Percentiles rank a stretch among this genome's conserved stretches.
Conservation (phyloP, 2,113 vertebrate species). For the Uropsilus gracilis region DNA sequence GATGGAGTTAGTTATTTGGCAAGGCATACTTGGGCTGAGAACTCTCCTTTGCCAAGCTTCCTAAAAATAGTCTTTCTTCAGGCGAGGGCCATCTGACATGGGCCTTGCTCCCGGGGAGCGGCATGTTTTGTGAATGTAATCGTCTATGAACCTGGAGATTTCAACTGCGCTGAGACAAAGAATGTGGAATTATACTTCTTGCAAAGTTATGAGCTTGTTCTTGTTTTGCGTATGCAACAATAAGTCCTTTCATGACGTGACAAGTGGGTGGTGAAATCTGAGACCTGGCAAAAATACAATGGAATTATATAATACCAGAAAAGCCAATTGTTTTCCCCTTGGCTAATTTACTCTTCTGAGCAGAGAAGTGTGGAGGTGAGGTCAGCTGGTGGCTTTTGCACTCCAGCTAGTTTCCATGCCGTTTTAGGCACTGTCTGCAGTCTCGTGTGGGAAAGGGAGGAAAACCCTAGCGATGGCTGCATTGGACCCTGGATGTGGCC, state of each 20-base stretch:
- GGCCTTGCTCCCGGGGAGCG: neutral
- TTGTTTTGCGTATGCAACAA: slow-evolving; percentile 62
- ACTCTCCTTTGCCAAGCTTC: slow-evolving; percentile 63
- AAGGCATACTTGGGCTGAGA: slow-evolving; percentile 38
- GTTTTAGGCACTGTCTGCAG: slow-evolving; percentile 14
- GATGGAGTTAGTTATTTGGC: slow-evolving; percentile 61
- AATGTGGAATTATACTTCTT: slow-evolving; percentile 58
- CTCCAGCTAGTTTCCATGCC: slow-evolving; percentile 37
- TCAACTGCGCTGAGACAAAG: slow-evolving; percentile 50
- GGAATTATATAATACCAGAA: slow-evolving; percentile 70
- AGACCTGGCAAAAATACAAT: slow-evolving; percentile 76
- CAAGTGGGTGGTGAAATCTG: slow-evolving; percentile 67
- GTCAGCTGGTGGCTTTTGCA: slow-evolving; percentile 48
- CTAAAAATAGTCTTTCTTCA: slow-evolving; percentile 70
- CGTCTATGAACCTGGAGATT: slow-evolving; percentile 66
- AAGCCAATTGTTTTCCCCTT: slow-evolving; percentile 68
- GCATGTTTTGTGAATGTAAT: slow-evolving; percentile 42
- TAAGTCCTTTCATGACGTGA: slow-evolving; percentile 69
- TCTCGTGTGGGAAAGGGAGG: neutral
- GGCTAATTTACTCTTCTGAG: slow-evolving; percentile 61
- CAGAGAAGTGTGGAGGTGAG: slow-evolving; percentile 12
- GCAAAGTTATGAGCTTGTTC: neutral
- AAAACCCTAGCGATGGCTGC: neutral
- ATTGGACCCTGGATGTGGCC: neutral
- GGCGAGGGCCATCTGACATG: slow-evolving; percentile 39